Conservation (phyloP, 2,888 invertebrate species). For the Eupithecia subfuscata region DNA sequence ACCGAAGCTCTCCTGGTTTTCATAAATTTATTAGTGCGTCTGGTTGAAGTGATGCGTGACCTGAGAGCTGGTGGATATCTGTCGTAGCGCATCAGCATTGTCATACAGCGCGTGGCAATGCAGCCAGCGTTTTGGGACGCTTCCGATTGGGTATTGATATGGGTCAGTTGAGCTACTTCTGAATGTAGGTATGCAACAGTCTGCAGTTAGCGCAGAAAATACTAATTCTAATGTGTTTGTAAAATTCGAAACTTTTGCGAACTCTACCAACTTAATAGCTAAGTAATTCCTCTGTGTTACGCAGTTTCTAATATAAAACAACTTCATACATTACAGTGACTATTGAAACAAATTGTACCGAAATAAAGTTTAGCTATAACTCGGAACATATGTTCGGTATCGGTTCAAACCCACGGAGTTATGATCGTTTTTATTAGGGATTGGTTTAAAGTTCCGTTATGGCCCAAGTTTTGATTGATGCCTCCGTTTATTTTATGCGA, state of each 20-base stretch:
- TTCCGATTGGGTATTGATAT: neutral
- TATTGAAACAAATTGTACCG: slow-evolving; percentile 3
- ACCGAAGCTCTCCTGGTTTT: no score
- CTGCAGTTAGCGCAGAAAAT: neutral
- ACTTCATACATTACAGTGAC: neutral
- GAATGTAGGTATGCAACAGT: neutral
- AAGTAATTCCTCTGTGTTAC: neutral
- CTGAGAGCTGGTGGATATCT: no score
- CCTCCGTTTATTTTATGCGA: neutral
- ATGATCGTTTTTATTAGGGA: slow-evolving; percentile 29
- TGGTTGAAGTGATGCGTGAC: no score
- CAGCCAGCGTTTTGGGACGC: neutral
- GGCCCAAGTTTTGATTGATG: slow-evolving; percentile 31
- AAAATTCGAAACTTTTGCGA: neutral
- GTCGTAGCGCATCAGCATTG: neutral
- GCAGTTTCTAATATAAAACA: neutral
- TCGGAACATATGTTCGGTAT: slow-evolving; percentile 10
- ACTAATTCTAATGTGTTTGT: neutral
- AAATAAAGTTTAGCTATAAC: slow-evolving; percentile 9
- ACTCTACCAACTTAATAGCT: neutral
- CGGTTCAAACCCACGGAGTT: slow-evolving; percentile 20
- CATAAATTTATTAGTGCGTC: no score
- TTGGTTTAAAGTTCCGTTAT: slow-evolving; percentile 21
- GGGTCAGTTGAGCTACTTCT: neutral
- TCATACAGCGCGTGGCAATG: neutral